These are phyloP conservation scores for Leptinotarsa lineolata DNA, from an alignment of 1,140 invertebrate species.

Conservation along the genomic window DNA sequence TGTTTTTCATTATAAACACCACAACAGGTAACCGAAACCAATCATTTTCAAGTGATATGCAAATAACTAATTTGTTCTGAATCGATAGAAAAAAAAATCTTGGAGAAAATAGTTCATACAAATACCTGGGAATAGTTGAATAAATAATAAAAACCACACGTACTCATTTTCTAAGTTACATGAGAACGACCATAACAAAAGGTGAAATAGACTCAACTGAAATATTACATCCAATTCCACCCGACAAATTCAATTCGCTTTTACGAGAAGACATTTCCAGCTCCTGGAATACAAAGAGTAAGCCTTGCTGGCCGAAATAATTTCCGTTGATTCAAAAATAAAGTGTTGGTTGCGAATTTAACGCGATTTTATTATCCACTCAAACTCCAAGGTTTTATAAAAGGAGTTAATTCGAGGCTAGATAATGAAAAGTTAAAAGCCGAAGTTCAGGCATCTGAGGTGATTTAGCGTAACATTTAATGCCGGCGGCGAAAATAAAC, in stretches of 20 bases:
- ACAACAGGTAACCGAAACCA: no score
- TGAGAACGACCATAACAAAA: neutral
- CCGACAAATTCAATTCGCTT: neutral
- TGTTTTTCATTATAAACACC: no score
- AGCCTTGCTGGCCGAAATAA: neutral
- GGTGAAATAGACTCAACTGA: neutral
- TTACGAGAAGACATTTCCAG: neutral
- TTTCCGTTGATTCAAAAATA: neutral
- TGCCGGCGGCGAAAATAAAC: slow-evolving; percentile 29
- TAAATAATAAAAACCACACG: no score
- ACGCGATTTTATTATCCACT: slow-evolving; percentile 1
- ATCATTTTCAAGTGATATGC: no score
- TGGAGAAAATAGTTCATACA: no score
- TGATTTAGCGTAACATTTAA: slow-evolving; percentile 25
- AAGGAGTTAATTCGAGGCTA: slow-evolving; percentile 4
- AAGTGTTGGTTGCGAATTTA: neutral
- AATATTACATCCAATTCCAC: neutral
- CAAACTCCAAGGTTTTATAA: neutral
- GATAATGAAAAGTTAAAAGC: slow-evolving; percentile 18
- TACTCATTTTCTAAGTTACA: no score
- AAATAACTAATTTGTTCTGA: no score
- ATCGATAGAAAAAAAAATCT: no score
- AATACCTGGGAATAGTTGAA: no score
- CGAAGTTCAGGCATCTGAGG: neutral
- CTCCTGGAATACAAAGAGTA: neutral